Conservation (phyloP, 2,797 vertebrate genomes). For the Champsocephalus esox region DNA sequence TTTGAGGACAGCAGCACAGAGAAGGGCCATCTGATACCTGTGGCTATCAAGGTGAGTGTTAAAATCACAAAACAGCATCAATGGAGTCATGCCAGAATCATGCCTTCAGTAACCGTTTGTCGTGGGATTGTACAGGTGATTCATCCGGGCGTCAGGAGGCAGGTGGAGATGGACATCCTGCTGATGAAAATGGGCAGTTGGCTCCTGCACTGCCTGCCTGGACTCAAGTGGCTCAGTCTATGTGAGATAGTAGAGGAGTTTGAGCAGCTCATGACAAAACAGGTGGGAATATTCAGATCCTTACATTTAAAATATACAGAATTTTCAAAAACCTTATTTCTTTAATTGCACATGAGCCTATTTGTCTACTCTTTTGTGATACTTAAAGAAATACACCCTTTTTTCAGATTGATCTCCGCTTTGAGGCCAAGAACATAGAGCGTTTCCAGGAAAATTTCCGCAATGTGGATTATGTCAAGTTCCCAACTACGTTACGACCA, state of each 20-base stretch:
- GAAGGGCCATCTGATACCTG: slow-evolving; percentile 83
- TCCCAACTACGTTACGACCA: slow-evolving; percentile 91
- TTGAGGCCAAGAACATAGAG: slow-evolving; percentile 93
- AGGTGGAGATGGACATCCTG: slow-evolving; percentile 91
- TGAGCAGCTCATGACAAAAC: slow-evolving; percentile 96
- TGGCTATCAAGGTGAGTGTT: slow-evolving; percentile 91
- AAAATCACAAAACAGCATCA: not conserved
- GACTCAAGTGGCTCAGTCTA: slow-evolving; percentile 94
- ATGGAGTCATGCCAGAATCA: not conserved
- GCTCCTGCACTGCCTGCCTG: slow-evolving; percentile 89
- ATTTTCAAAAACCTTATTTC: not conserved
- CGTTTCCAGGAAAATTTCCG: slow-evolving; percentile 91
- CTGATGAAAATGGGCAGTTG: slow-evolving; percentile 92
- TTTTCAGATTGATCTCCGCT: slow-evolving; percentile 92
- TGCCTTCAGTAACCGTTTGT: not conserved
- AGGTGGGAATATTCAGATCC: slow-evolving; percentile 81
- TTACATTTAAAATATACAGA: not conserved
- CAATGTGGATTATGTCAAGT: slow-evolving; percentile 88
- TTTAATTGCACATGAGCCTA: not conserved
- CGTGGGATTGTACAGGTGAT: slow-evolving; percentile 84
- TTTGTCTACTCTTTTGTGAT: not conserved
- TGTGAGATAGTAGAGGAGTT: slow-evolving; percentile 94
- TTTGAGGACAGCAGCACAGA: slow-evolving; percentile 32
- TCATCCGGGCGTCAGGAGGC: slow-evolving; percentile 91
- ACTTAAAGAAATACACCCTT: not conserved